Conservation (phyloP, 2,888 invertebrate species). For the Trypoxylon attenuatum region DNA sequence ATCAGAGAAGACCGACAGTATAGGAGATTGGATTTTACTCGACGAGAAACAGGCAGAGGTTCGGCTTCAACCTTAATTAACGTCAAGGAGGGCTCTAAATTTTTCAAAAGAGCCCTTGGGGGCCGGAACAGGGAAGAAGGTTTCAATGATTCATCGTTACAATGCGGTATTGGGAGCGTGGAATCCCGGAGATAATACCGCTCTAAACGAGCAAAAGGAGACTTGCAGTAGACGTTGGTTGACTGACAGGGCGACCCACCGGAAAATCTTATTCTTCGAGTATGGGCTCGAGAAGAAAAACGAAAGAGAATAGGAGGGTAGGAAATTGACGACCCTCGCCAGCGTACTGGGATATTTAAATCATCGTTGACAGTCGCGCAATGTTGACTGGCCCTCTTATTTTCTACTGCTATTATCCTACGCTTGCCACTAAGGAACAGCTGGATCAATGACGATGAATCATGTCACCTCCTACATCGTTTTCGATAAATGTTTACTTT, state of each 20-base stretch:
- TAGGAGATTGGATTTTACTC: constrained; percentile 30
- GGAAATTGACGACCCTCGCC: neutral
- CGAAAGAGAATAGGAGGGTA: constrained; percentile 9
- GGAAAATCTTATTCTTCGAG: constrained; percentile 52
- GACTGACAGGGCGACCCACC: constrained; percentile 41
- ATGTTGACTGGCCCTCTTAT: no score
- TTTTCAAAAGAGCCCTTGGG: constrained; percentile 35
- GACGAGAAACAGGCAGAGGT: neutral
- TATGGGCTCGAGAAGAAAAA: constrained; percentile 31
- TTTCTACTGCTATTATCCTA: no score
- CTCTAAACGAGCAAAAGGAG: constrained; percentile 43
- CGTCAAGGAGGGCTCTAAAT: constrained; percentile 35
- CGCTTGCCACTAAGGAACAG: no score
- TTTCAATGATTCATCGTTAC: constrained; percentile 59
- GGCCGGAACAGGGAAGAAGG: constrained; percentile 18
- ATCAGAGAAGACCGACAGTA: no score
- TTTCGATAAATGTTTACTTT: constrained; percentile 44
- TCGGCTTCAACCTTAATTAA: constrained; percentile 45
- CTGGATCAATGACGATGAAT: constrained; percentile 48
- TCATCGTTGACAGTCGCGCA: constrained; percentile 44
- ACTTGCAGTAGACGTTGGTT: constrained; percentile 23
- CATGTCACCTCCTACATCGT: constrained; percentile 36
- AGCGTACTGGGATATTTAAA: constrained; percentile 51
- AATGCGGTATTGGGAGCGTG: constrained; percentile 42
- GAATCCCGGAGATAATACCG: constrained; percentile 52